Percentiles rank a stretch among this genome's conserved stretches.
These are phyloP conservation scores for Drosophila aldrichi DNA, from an alignment of 2,888 invertebrate species.

Conservation along the genomic window DNA sequence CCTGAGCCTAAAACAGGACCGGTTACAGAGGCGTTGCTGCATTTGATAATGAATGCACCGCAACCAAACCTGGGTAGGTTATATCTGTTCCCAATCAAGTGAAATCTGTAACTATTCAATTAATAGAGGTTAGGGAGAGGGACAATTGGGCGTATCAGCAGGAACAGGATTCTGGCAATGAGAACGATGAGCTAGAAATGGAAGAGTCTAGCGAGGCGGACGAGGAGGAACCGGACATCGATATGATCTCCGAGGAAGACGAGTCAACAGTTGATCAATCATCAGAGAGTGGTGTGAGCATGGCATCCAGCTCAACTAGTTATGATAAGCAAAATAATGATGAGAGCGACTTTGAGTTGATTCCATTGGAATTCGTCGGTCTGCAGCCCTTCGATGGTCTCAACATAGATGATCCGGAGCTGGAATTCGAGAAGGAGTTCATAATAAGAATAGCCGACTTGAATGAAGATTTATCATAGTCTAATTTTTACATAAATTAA, in stretches of 20 bases:
- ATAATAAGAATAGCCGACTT: slow-evolving; percentile 21
- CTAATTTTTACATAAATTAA: slow-evolving; percentile 39
- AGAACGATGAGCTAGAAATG: slow-evolving; percentile 14
- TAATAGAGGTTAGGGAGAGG: neutral
- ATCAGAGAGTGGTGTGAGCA: slow-evolving; percentile 24
- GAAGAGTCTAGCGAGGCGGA: slow-evolving; percentile 1
- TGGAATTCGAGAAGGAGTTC: slow-evolving; percentile 25
- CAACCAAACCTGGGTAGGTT: slow-evolving; percentile 9
- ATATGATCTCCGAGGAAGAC: slow-evolving; percentile 7
- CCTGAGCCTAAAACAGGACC: slow-evolving; percentile 51
- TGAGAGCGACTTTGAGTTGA: slow-evolving; percentile 20
- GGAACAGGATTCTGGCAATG: slow-evolving; percentile 33
- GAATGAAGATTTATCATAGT: slow-evolving; percentile 4
- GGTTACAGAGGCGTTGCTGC: slow-evolving; percentile 56
- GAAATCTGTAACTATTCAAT: neutral
- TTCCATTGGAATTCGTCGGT: slow-evolving; percentile 26
- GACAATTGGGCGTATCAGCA: neutral
- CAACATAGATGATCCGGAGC: slow-evolving; percentile 5
- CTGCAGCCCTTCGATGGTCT: slow-evolving; percentile 16
- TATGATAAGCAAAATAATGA: neutral
- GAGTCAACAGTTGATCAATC: slow-evolving; percentile 1
- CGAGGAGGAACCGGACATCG: neutral
- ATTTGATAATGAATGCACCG: slow-evolving; percentile 37
- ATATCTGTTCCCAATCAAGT: neutral
- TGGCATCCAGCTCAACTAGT: slow-evolving; percentile 3